A percentile compares a stretch with the other conserved stretches of the same genome.
Conservation (phyloP, 2,888 invertebrate genomes). For the Syrphus vitripennis region DNA sequence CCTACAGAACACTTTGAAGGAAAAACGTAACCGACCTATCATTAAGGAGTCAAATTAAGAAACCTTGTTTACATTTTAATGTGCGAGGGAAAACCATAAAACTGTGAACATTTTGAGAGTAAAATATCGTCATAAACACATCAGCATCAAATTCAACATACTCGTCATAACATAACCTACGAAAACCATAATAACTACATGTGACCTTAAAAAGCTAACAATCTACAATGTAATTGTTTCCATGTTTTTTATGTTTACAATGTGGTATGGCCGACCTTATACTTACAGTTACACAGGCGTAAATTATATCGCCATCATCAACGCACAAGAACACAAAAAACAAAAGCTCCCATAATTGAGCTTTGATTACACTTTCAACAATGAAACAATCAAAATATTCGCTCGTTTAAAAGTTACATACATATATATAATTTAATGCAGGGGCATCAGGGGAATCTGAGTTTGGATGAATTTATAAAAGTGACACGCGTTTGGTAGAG, state of each 20-base stretch:
- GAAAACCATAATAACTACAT: neutral
- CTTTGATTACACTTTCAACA: conserved; percentile 46
- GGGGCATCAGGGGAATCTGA: neutral
- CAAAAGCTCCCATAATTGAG: conserved; percentile 14
- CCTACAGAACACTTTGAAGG: neutral
- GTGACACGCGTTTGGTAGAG: neutral
- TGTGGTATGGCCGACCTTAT: neutral
- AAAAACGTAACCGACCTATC: neutral
- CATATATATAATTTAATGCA: neutral
- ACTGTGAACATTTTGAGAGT: neutral
- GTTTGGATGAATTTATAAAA: conserved; percentile 48
- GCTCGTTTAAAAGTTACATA: no score
- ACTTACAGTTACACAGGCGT: neutral
- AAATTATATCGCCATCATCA: conserved; percentile 18
- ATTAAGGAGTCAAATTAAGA: neutral
- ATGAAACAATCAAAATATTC: neutral
- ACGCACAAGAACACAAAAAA: neutral
- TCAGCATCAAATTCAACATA: no score
- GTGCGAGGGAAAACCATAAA: neutral
- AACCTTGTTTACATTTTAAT: neutral
- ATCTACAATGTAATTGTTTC: neutral
- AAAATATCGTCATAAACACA: neutral
- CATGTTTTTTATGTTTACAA: conserved; percentile 17
- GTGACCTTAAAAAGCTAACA: neutral
- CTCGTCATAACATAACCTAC: no score